Conservation (phyloP, 2,888 invertebrate genomes). For the Dione juno region DNA sequence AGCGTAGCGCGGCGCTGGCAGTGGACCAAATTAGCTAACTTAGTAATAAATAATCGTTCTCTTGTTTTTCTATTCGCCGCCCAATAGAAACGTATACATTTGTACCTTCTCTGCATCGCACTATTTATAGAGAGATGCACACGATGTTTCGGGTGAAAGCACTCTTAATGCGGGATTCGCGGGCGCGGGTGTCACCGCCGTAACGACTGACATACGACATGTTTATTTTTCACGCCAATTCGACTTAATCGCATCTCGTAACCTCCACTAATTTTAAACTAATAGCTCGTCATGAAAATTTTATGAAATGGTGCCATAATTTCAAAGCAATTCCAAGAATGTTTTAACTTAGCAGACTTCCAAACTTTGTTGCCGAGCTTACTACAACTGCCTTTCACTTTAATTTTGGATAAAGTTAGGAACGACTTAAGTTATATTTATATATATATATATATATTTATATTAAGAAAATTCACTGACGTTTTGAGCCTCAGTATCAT, state of each 20-base stretch:
- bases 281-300: conserved; percentile 70
- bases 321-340: conserved; percentile 78
- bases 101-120: conserved; percentile 65
- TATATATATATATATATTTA: too few relatives aligned
- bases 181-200: conserved; percentile 65
- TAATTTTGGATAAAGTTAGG: conserved; percentile 61
- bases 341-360: conserved; percentile 70
- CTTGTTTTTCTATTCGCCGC: conserved; percentile 81
- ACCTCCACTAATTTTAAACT: conserved; percentile 74
- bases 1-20: conserved; percentile 79
- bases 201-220: conserved; percentile 62
- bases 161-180: conserved; percentile 78
- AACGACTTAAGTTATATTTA: conserved; percentile 48
- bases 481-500: conserved; percentile 4
- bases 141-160: conserved; percentile 81
- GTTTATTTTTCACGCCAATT: conserved; percentile 73
- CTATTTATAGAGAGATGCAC: conserved; percentile 79
- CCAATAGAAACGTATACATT: conserved; percentile 79
- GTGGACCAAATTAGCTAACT: conserved; percentile 82
- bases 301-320: conserved; percentile 72
- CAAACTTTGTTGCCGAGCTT: conserved; percentile 66
- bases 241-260: conserved; percentile 59
- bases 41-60: conserved; percentile 83
- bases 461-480: conserved; percentile 35
- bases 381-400: conserved; percentile 60